These are phyloP conservation scores for Aphidius colemani DNA, from an alignment of 2,888 invertebrate genomes.

Conservation along the genomic window DNA sequence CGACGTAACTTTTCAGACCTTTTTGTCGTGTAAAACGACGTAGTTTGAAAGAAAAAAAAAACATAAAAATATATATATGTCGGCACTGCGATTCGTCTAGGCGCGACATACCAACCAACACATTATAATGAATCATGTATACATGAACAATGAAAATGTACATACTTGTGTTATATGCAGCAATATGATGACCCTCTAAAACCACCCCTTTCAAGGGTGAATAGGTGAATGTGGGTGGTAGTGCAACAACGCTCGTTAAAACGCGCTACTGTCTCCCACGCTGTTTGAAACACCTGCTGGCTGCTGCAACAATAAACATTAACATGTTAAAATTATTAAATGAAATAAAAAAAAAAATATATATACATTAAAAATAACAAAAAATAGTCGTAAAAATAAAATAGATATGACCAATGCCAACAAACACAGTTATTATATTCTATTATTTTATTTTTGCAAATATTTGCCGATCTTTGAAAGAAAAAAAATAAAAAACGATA, in stretches of 20 bases:
- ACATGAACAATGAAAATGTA: constrained; percentile 14
- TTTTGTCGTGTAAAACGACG: constrained; percentile 12
- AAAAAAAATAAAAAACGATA: constrained; percentile 27
- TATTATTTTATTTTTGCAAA: too few species aligned
- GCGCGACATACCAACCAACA: not conserved
- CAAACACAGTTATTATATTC: too few species aligned
- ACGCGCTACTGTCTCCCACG: constrained; percentile 53
- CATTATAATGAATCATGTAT: constrained; percentile 20
- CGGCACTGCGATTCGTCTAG: constrained; percentile 6
- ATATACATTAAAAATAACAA: not conserved
- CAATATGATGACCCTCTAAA: constrained; percentile 6
- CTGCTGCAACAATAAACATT: constrained; percentile 27
- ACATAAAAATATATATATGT: constrained; percentile 1
- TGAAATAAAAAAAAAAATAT: constrained; percentile 29
- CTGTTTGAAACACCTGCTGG: constrained; percentile 54
- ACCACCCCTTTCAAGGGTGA: constrained; percentile 11
- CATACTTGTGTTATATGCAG: constrained; percentile 2
- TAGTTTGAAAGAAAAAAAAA: too few species aligned
- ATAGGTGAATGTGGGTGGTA: constrained; percentile 26
- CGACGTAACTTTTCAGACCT: constrained; percentile 36
- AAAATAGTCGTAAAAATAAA: not conserved
- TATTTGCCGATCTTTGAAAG: not conserved
- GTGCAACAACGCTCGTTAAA: constrained; percentile 8
- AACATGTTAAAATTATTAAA: constrained; percentile 46
- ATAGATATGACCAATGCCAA: not conserved